Evolutionary conservation across 2,888 invertebrate genomes (phyloP), one percentile per base, ranked within the genome.

Genomic region (Eulithis prunata): DNA sequence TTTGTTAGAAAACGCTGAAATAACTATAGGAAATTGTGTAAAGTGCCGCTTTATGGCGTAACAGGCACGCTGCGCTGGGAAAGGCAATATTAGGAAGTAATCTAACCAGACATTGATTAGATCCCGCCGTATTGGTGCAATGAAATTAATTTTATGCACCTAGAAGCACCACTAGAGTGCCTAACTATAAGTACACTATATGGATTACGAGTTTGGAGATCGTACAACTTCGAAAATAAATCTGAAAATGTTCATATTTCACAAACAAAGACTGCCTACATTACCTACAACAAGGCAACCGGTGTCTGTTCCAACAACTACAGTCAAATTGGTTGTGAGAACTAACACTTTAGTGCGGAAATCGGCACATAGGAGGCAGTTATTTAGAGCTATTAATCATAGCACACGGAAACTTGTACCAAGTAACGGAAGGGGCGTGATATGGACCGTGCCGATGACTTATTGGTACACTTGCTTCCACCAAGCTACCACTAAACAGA

Each of bases 341-440:
- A 11, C 49, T 36, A 28, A 38, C 57, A 57, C 62, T 51, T 51
- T 2, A 14, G 36, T 62, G 56, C 28, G 56, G 51, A 43, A 56
- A 43, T 21, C 11, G 41, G 21, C 47, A 43, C 12, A 32, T 28
- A 38, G 41, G 43, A 32, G n/a, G 10, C 14, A 7, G 49, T 43
- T 60, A 52, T 52, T 62, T 46, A 62, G 57, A 32, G 56, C 47
- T 52, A 52, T 67, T 59, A 28, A 67, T 67, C 59, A 67, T n/a
- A 52, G 45, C 45, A 38, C 10, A 38, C 38, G 38, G 38, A 38
- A 32, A 10, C 13, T 43, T 32, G 28, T n/a, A n/a, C 21, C 32
- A 51, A 52, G 43, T 54, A 47, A 54, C 54, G 60, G 60, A 47
- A 54, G 60, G 47, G 61, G 61, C 61, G 61, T 14, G 47, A 21